Evolutionary conservation across 2,113 vertebrate species (phyloP).

Genomic region (Trematomus loennbergii): DNA sequence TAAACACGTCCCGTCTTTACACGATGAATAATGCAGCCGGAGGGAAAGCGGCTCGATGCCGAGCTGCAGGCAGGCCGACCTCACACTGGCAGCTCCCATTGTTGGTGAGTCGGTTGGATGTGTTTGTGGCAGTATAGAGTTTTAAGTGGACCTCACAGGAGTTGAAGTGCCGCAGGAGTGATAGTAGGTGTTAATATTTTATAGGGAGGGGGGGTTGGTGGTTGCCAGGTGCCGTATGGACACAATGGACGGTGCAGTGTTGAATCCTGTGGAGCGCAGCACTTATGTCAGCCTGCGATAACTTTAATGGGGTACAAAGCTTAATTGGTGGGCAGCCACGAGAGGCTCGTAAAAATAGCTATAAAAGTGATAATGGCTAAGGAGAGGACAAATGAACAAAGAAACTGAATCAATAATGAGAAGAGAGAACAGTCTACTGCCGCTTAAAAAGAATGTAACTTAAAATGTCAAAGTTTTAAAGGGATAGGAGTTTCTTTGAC

Average conservation of each 20-base stretch:
- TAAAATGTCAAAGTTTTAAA: conserved; percentile 15
- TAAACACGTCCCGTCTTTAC: conserved; percentile 17
- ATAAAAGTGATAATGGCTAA: conserved; percentile 77
- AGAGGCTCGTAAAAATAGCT: conserved; percentile 72
- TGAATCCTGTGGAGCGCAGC: conserved; percentile 46
- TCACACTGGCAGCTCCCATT: conserved; percentile 28
- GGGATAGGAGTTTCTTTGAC: background rate
- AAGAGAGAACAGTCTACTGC: conserved; percentile 39
- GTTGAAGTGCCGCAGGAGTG: conserved; percentile 32
- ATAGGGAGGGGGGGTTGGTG: conserved; percentile 29
- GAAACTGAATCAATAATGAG: conserved; percentile 66
- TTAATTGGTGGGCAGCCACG: conserved; percentile 72
- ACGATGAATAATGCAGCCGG: conserved; percentile 59
- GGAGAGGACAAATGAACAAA: conserved; percentile 70
- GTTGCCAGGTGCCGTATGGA: conserved; percentile 5
- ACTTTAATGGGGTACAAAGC: conserved; percentile 70
- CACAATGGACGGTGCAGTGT: conserved; percentile 24
- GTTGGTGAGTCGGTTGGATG: background rate
- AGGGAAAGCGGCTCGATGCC: conserved; percentile 38
- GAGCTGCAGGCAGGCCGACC: conserved; percentile 3
- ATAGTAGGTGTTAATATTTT: conserved; percentile 68
- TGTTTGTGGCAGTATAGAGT: conserved; percentile 47
- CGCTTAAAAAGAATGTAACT: background rate
- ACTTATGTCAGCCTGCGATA: conserved; percentile 51
- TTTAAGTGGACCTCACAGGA: conserved; percentile 70